A percentile compares a stretch with the other conserved stretches of the same genome.
Evolutionary conservation across 1,140 invertebrate species (phyloP).

Genomic region (Ips nitidus): DNA sequence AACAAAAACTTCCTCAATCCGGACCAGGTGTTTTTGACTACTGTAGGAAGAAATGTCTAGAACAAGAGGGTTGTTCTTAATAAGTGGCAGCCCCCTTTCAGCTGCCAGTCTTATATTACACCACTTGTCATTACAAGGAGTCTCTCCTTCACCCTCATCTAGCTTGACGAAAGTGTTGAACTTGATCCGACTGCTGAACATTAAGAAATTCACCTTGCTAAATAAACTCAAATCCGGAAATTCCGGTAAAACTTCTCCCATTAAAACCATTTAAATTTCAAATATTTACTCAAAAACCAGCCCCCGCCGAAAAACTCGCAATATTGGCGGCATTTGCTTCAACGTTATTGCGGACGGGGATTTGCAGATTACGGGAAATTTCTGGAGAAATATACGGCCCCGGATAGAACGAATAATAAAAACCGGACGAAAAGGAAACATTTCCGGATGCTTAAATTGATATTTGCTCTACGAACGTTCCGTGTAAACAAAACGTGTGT

Average conservation of each 20-base stretch:
- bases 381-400: constrained; percentile 13
- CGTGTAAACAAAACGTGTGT: constrained; percentile 4
- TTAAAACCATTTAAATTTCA: constrained; percentile 36
- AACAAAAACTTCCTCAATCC: neutral
- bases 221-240: constrained; percentile 1
- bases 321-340: constrained; percentile 26
- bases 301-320: neutral
- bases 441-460: constrained; percentile 14
- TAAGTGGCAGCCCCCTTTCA: constrained; percentile 13
- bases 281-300: constrained; percentile 26
- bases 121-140: constrained; percentile 13
- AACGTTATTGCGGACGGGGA: constrained; percentile 29
- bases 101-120: constrained; percentile 18
- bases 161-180: too few species aligned
- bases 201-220: too few species aligned
- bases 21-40: neutral
- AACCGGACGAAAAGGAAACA: constrained; percentile 11
- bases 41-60: neutral
- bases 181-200: too few species aligned
- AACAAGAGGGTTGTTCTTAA: constrained; percentile 14
- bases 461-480: constrained; percentile 10
- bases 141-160: neutral
- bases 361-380: constrained; percentile 23
- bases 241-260: constrained; percentile 5
- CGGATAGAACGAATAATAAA: constrained; percentile 10